Percentiles rank a stretch among this genome's conserved stretches.
These are phyloP conservation scores for Mycogona germanica DNA, from an alignment of 2,888 invertebrate species.

Conservation along the genomic window DNA sequence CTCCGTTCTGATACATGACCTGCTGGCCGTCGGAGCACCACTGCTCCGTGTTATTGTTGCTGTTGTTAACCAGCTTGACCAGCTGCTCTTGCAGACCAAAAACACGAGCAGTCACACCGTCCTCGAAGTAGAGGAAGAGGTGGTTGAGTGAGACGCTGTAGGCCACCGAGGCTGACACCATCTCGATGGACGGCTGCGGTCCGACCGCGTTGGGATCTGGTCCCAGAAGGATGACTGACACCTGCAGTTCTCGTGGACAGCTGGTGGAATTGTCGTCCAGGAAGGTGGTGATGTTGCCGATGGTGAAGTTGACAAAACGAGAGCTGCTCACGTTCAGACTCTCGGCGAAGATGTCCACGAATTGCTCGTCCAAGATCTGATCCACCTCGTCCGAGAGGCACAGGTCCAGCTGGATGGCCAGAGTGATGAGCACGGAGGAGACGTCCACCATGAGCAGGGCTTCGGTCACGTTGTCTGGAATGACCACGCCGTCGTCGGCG, in stretches of 20 bases:
- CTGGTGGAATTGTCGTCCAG: neutral
- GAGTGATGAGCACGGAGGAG: neutral
- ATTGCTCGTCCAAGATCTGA: neutral
- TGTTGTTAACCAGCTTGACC: neutral
- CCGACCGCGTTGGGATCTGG: neutral
- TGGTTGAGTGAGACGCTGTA: slow-evolving; percentile 9
- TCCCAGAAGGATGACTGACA: neutral
- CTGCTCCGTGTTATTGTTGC: neutral
- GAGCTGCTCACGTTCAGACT: slow-evolving; percentile 4
- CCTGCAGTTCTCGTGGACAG: neutral
- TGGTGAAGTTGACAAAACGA: slow-evolving; percentile 12
- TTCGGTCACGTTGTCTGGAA: neutral
- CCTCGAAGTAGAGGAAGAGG: neutral
- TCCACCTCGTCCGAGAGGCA: neutral
- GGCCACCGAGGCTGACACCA: slow-evolving; percentile 8
- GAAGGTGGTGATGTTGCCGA: neutral
- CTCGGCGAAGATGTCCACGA: slow-evolving; percentile 1
- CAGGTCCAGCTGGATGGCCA: slow-evolving; percentile 2
- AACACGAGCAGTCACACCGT: slow-evolving; percentile 3
- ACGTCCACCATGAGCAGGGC: neutral
- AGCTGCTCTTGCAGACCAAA: slow-evolving; percentile 15
- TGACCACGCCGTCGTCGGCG: neutral
- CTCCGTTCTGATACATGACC: slow-evolving; percentile 5
- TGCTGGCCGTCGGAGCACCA: slow-evolving; percentile 18
- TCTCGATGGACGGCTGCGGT: slow-evolving; percentile 17